A percentile compares a stretch with the other conserved stretches of the same genome.
Conservation (phyloP, 1,140 invertebrate species). For the Drosophila teissieri region DNA sequence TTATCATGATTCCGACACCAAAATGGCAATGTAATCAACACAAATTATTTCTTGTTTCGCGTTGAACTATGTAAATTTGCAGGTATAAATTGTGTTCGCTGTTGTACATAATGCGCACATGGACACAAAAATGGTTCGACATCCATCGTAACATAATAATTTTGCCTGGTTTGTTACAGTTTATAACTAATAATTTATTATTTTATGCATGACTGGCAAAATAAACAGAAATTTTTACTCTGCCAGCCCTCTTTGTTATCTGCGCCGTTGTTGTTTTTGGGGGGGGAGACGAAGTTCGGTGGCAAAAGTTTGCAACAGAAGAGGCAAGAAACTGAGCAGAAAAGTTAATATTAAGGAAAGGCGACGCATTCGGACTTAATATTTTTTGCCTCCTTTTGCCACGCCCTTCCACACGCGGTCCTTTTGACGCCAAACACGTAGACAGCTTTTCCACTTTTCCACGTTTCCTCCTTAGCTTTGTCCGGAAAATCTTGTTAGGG, state of each 20-base stretch:
- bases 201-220: constrained; percentile 80
- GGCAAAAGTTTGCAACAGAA: constrained; percentile 55
- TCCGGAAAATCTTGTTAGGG: constrained; percentile 73
- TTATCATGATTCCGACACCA: constrained; percentile 32
- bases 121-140: constrained; percentile 1
- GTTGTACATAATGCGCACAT: not conserved
- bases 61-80: not conserved
- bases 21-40: constrained; percentile 37
- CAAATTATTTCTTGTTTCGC: constrained; percentile 41
- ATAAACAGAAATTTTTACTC: constrained; percentile 67
- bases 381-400: constrained; percentile 35
- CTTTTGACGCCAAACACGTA: constrained; percentile 80
- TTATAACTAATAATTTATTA: constrained; percentile 81
- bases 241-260: constrained; percentile 43
- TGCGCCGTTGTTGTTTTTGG: constrained; percentile 24
- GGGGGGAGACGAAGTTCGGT: constrained; percentile 47
- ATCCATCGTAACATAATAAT: constrained; percentile 15
- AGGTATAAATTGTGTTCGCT: constrained; percentile 15
- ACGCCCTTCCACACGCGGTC: constrained; percentile 37
- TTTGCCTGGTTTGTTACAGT: constrained; percentile 37
- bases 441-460: constrained; percentile 38
- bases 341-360: constrained; percentile 81
- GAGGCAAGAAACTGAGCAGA: constrained; percentile 71
- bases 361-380: constrained; percentile 77
- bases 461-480: constrained; percentile 57